phyloP scores from a whole-genome alignment of 2,888 invertebrate species.

The Neuroscelio doddi region DNA sequence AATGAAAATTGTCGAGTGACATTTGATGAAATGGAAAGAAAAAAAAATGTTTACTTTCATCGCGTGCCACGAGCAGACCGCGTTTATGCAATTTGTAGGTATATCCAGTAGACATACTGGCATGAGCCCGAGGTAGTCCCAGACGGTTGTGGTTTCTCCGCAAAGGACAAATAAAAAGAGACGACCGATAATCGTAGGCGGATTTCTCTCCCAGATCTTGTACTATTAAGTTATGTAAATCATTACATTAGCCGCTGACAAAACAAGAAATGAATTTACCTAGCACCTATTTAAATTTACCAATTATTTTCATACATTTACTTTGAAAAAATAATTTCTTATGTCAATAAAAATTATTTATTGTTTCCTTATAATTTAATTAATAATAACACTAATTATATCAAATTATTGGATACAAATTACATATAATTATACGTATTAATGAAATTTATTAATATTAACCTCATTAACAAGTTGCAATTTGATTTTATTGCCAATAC shows the following conservation, averaged over 20 bases:
- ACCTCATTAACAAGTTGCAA: too few relatives aligned
- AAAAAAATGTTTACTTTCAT: conserved; percentile 3
- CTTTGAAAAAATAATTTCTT: too few relatives aligned
- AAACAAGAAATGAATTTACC: background rate
- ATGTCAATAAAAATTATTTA: too few relatives aligned
- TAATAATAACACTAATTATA: too few relatives aligned
- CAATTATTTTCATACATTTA: too few relatives aligned
- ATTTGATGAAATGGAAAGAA: background rate
- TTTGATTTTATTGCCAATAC: too few relatives aligned
- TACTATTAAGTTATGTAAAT: conserved; percentile 61
- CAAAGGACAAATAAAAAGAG: conserved; percentile 22
- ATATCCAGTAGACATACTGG: background rate
- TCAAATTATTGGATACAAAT: too few relatives aligned
- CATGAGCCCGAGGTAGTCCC: background rate
- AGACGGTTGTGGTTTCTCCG: background rate
- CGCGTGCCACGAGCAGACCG: background rate
- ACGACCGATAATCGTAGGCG: conserved; percentile 49
- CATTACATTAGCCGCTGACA: conserved; percentile 40
- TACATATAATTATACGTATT: too few relatives aligned
- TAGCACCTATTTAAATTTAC: too few relatives aligned
- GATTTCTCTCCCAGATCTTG: conserved; percentile 48
- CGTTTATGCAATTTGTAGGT: conserved; percentile 5
- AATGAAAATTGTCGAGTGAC: background rate
- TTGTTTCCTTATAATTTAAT: too few relatives aligned
- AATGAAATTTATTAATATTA: too few relatives aligned